phyloP scores from a whole-genome alignment of 2,797 vertebrate species.

The Hybognathus amarus region DNA sequence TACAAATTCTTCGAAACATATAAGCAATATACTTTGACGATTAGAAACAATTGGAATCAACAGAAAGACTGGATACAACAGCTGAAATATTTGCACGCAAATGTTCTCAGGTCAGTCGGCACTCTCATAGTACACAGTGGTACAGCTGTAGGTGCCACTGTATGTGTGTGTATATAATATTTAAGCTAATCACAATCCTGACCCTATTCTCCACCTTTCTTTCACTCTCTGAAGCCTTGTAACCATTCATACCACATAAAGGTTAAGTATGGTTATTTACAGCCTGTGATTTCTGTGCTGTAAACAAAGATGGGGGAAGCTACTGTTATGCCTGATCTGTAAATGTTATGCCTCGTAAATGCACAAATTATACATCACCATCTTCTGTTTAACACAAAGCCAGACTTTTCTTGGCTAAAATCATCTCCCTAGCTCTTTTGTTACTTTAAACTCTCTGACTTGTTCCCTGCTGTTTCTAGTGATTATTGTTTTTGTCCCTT shows the following conservation, averaged over 20 bases:
- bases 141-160: background rate
- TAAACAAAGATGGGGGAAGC: background rate
- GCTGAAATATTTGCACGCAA: background rate
- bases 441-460: conserved; percentile 34
- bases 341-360: background rate
- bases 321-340: conserved; percentile 14
- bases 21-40: no score
- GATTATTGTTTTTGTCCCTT: conserved; percentile 39
- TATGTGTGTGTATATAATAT: background rate
- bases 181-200: background rate
- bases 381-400: conserved; percentile 16
- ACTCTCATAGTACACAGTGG: background rate
- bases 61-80: background rate
- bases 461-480: conserved; percentile 18
- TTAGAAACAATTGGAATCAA: background rate
- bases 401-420: conserved; percentile 9
- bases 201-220: conserved; percentile 10
- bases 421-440: background rate
- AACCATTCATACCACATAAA: conserved; percentile 19
- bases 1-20: no score
- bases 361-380: conserved; percentile 36
- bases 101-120: background rate
- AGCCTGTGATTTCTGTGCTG: conserved; percentile 28
- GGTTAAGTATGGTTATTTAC: conserved; percentile 21
- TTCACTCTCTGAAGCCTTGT: conserved; percentile 11